Evolutionary conservation across 2,888 invertebrate species (phyloP), one percentile per base, ranked within the genome.

Genomic region (Cantharis rufa): DNA sequence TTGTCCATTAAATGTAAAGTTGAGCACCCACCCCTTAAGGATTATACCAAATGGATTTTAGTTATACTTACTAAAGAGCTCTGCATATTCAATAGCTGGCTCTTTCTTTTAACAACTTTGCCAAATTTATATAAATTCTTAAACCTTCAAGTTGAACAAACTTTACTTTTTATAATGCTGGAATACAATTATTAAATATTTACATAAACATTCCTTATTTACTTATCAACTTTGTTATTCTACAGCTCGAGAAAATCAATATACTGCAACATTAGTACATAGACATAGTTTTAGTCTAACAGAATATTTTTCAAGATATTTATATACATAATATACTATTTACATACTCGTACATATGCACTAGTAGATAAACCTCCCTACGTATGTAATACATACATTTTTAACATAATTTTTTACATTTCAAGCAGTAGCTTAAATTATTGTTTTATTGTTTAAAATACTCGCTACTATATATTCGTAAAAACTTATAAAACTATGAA

Each of bases 11-110:
- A 83, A 83, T 79, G 80, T 81, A 82, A 82, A 83, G 82, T 82
- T 82, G 75, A 74, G 75, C 78, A 73, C 75, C 81, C 48, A 83
- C 82, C 84, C 84, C 83, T 84, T 81, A 82, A 83, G 84, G 85
- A 85, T 85, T 85, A 85, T 83, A 79, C 82, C 82, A 84, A 85
- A 85, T 84, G 84, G 84, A 85, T 84, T 84, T 84, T 79, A 78
- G 79, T 78, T 69, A 75, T 69, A 73, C 71, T 76, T 71, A 73
- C 71, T 78, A 70, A 73, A 73, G 73, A 62, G 68, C 68, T 62
- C 69, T 78, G 72, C 75, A 78, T 78, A 78, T 78, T 78, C 78
- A 78, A 69, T 70, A 70, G 75, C 61, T 62, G 66, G 24, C 69
- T 32, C 28, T 16, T 66, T 21, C 24, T 66, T 24, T 66, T 66